Conservation (phyloP, 2,113 vertebrate species). For the Hyla sarda region DNA sequence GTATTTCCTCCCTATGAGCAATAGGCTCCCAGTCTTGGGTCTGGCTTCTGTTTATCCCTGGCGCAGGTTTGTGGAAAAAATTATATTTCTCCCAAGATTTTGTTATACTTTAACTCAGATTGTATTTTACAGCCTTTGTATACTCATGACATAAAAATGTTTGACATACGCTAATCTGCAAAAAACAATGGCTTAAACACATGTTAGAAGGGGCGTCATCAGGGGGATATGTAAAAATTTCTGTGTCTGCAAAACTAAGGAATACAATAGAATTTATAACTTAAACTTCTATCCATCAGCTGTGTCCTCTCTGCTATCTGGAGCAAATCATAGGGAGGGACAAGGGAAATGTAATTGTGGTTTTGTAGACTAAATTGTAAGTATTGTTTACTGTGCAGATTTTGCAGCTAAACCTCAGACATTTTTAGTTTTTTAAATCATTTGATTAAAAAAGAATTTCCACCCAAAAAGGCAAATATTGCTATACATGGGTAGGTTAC, state of each 20-base stretch:
- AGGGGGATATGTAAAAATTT: conserved; percentile 11
- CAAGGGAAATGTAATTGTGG: not conserved
- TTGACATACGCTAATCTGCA: conserved; percentile 21
- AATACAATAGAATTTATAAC: not conserved
- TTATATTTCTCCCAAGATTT: conserved; percentile 11
- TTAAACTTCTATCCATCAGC: not conserved
- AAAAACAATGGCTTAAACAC: conserved; percentile 34
- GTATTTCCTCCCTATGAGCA: not conserved
- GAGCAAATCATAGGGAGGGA: not conserved
- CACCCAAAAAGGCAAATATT: not conserved
- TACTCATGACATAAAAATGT: conserved; percentile 14
- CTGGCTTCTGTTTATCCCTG: conserved; percentile 29
- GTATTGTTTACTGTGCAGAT: not conserved
- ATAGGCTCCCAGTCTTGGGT: not conserved
- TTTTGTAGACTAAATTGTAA: conserved; percentile 2
- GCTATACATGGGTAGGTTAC: too few species aligned
- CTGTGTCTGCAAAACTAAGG: not conserved
- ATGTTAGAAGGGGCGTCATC: conserved; percentile 17
- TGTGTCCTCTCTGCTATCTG: not conserved
- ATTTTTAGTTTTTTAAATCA: not conserved
- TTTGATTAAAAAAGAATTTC: too few species aligned
- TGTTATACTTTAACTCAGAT: conserved; percentile 12
- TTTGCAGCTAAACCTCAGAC: not conserved
- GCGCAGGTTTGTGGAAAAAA: conserved; percentile 13
- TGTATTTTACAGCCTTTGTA: not conserved